Base-by-base conservation (phyloP, 2,888 invertebrate species). In the Lasius platythorax region DNA sequence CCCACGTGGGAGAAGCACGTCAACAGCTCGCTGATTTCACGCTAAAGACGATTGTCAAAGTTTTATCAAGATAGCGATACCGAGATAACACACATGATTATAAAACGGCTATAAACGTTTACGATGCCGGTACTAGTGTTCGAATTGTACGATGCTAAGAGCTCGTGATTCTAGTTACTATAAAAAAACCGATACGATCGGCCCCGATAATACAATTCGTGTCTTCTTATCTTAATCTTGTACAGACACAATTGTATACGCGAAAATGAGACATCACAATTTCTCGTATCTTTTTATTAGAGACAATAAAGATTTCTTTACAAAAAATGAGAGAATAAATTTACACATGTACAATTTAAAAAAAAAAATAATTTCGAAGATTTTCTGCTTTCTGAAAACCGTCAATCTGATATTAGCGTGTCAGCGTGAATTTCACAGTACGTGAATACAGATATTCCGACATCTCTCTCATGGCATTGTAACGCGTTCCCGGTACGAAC, bases 141-240 rank as follows among this genome's bases (percentile, higher is more conserved):
- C n/a, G n/a, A 28, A 58, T 28, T 28, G 11, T 40, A n/a, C 37
- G 37, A 73, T 28, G 2, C 15, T 64, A 43, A 43, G 43, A n/a
- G n/a, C 15, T 43, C n/a, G 18, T n/a, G 40, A 18, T 40, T 12
- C 3, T 73, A 40, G 40, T 74, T 8, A 18, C 18, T 43, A 8
- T n/a, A 15, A 9, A n/a, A 63, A 63, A 63, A 74, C 40, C 33
- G 33, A 43, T 74, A 74, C 23, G 15, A 56, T 30, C 43, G n/a
- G 18, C 9, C 30, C 5, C 37, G 37, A 37, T 18, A 63, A 43
- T n/a, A 23, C 12, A 46, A 67, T 1, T 8, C 23, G 37, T 12
- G 28, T 68, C n/a, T 50, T 12, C 18, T 76, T 76, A 76, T 76
- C 76, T 68, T n/a, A 5, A 76, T 76, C 68, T 50, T 67, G 12